A percentile compares a stretch with the other conserved stretches of the same genome.
Evolutionary conservation across 2,797 vertebrate genomes (phyloP).

Genomic region (Acrossocheilus fasciatus): DNA sequence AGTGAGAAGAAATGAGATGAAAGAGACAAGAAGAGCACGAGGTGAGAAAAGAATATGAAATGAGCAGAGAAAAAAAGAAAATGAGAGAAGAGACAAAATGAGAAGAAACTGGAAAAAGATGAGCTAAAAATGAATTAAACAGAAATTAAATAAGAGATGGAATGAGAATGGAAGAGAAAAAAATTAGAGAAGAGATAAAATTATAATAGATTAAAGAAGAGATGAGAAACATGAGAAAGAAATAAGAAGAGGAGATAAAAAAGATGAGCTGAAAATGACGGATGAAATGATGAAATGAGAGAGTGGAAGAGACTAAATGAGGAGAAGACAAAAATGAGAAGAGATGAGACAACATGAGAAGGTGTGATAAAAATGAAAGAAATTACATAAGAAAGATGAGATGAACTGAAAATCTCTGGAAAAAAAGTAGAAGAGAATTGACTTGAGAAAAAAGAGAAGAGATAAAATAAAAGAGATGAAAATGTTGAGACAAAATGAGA

Average conservation of each 20-base stretch:
- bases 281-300: too few relatives aligned
- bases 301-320: not conserved
- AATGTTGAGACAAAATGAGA: not conserved
- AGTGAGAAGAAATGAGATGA: not conserved
- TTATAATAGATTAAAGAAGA: not conserved
- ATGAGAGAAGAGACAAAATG: not conserved
- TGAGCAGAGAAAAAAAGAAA: not conserved
- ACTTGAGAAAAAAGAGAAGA: not conserved
- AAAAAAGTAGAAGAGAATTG: not conserved
- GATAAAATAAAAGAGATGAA: not conserved
- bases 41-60: not conserved
- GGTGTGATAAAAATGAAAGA: not conserved
- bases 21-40: not conserved
- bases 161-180: not conserved
- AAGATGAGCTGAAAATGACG: not conserved
- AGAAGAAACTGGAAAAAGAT: slow-evolving; percentile 40
- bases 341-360: not conserved
- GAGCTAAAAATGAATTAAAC: not conserved
- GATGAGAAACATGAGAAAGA: not conserved
- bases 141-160: not conserved
- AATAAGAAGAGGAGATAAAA: not conserved
- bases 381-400: not conserved
- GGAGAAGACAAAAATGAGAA: not conserved
- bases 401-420: not conserved
- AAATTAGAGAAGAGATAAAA: not conserved